Base-by-base conservation (phyloP, 2,797 vertebrate species). In the Leptodactylus fallax region DNA sequence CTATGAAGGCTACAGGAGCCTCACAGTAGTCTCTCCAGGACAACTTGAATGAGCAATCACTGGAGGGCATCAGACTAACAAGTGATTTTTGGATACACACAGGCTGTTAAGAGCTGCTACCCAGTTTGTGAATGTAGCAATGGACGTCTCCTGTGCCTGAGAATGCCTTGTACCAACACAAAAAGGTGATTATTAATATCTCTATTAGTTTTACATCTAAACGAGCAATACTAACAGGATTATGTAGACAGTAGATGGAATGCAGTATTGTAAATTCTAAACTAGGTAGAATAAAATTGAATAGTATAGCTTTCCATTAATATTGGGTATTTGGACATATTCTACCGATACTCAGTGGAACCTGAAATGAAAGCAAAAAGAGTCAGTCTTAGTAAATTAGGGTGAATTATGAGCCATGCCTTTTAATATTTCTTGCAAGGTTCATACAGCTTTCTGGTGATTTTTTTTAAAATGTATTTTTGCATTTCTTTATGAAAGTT, bases 111-210 rank as follows among this genome's bases (percentile, higher is more conserved):
- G 81, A 53, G 63, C 72, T 16, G 21, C 71, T 78, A n/a, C 17
- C 78, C 65, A 77, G 79, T 83, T 79, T 79, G 60, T 79, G 80
- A 89, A 79, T 89, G 74, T 83, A 86, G 83, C 88, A 72, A 69
- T 83, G 88, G 84, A 89, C 83, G 36, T 82, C 74, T 21, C n/a
- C 51, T 78, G 79, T 86, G 88, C 84, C 81, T 86, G 88, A 81
- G 74, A 83, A 86, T 83, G 80, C 58, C 56, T 79, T 12, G 14
- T 83, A 23, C 72, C 85, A 87, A 81, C 85, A 79, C 49, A 51
- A 82, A 16, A 72, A 89, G 88, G 88, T 89, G 88, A 89, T 72
- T 87, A 63, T 89, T 45, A 19, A 83, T 78, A 49, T 49, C 17
- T 88, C 7, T 69, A 27, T 45, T 67, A 71, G 47, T 65, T 76